Base-by-base conservation (phyloP, 2,888 invertebrate species). In the Pemphredon lugubris region DNA sequence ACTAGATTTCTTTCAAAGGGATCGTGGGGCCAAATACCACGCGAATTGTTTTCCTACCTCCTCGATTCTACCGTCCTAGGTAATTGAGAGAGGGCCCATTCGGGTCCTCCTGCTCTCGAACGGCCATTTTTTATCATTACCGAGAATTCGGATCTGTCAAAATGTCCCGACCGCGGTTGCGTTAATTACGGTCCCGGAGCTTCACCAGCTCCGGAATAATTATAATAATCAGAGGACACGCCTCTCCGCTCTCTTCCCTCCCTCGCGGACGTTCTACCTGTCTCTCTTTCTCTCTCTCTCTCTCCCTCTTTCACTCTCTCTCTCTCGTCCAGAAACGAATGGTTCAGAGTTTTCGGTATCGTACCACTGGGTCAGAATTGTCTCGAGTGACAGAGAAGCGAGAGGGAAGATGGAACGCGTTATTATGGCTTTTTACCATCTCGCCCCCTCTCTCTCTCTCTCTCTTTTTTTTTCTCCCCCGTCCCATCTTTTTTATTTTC, bases 151-250 rank as follows among this genome's bases (percentile, higher is more conserved):
- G 85, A 89, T 89, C 89, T 89, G 89, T 90, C 89, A 89, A 89
- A 84, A 85, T 89, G 89, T 89, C 88, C 85, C 74, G 85, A 67
- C 50, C 63, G 81, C 79, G 79, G 84, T 83, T 85, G 86, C 86
- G 85, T 89, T 89, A 90, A 90, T 90, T 89, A 87, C 85, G 87
- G 87, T 87, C 83, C 83, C 73, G 64, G 67, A 58, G 44, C 59
- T 57, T 39, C 61, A 47, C 74, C 80, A 73, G 83, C 81, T 81
- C 82, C 77, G 75, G 81, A 87, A 88, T 89, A 88, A 89, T 90
- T 89, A 90, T 88, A 88, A 89, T 90, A 89, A 89, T 90, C 87
- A 88, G 84, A 75, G 82, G 82, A 84, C 83, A 85, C 87, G 87
- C 86, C 86, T 78, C 73, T 75, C 42, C 21, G 47, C 44, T 30